Evolutionary conservation across 2,888 invertebrate genomes (phyloP), one percentile per base, ranked within the genome.

Genomic region (Tanypteryx hageni): DNA sequence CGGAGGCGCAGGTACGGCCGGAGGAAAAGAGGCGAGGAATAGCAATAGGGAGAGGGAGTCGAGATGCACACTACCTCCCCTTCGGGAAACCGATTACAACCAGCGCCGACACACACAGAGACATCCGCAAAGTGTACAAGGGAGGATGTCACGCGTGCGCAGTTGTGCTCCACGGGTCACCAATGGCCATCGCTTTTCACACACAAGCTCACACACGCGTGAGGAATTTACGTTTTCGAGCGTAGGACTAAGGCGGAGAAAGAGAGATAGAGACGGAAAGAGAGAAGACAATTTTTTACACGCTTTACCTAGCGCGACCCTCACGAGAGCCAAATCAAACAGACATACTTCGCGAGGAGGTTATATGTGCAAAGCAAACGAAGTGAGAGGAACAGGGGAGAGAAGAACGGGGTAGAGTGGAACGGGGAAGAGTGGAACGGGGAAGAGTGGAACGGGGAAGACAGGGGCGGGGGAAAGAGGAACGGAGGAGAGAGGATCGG

Each of bases 71-170:
- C 44, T 5, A 44, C 44, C 44, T 44, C 44, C 44, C 44, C 76
- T 76, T 27, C 27, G 16, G 27, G 76, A 22, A 76, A 76, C 8
- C 27, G 76, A 22, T 76, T 76, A 22, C 22, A 27, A 27, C 22
- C 76, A 76, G 76, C 18, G 27, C 27, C 22, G 76, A 18, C 27
- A 76, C 13, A 76, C 27, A 76, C 76, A 76, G 22, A 76, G 11
- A 4, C 68, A 22, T 68, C 68, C 76, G 76, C 76, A 27, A 76
- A 76, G 76, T 76, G 76, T 27, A 76, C 76, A 76, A 76, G 76
- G 76, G 76, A 76, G 27, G 76, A 13, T 76, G 76, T 76, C 27
- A 64, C 89, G 89, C 89, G 68, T 89, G 89, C 89, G 89, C 89
- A 89, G 64, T 64, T 18, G 64, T 44, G 89, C 18, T 44, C 44